These are phyloP conservation scores for Haliclona indistincta DNA, from an alignment of 37 sponge, comb jelly and placozoan genomes.

Conservation along the genomic window DNA sequence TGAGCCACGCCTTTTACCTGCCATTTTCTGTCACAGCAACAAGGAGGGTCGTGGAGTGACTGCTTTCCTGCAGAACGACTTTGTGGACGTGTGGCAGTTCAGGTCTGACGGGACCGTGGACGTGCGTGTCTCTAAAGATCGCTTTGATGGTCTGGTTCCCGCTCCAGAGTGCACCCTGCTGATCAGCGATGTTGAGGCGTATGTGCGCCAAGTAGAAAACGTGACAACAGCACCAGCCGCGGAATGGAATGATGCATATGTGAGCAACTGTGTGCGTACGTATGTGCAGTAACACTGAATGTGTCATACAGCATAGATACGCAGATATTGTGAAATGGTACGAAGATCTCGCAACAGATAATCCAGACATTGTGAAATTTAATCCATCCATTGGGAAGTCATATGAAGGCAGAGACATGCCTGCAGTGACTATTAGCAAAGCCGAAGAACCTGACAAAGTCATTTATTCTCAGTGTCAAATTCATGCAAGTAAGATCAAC, in stretches of 20 bases:
- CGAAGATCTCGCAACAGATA: background rate
- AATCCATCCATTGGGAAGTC: slow-evolving; percentile 56
- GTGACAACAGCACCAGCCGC: background rate
- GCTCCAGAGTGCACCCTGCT: slow-evolving; percentile 6
- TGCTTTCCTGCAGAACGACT: slow-evolving; percentile 20
- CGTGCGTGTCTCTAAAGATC: slow-evolving; percentile 17
- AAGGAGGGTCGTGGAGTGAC: background rate
- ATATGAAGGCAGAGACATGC: slow-evolving; percentile 49
- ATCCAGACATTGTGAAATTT: slow-evolving; percentile 19
- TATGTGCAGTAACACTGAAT: background rate
- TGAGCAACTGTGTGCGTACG: background rate
- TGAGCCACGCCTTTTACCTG: background rate
- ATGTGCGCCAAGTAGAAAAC: slow-evolving; percentile 37
- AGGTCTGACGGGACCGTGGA: slow-evolving; percentile 20
- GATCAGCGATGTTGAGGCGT: slow-evolving; percentile 33
- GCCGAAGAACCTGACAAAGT: background rate
- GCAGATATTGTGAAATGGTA: background rate
- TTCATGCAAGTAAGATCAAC: slow-evolving; percentile 74
- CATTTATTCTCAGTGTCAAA: slow-evolving; percentile 82
- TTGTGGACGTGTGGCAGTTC: slow-evolving; percentile 47
- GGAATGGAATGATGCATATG: slow-evolving; percentile 59
- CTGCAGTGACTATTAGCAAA: slow-evolving; percentile 57
- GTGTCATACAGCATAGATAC: slow-evolving; percentile 1
- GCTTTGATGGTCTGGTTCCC: background rate
- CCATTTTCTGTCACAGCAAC: background rate